phyloP scores from a whole-genome alignment of 2,888 invertebrate species.

The Tetropium fuscum region DNA sequence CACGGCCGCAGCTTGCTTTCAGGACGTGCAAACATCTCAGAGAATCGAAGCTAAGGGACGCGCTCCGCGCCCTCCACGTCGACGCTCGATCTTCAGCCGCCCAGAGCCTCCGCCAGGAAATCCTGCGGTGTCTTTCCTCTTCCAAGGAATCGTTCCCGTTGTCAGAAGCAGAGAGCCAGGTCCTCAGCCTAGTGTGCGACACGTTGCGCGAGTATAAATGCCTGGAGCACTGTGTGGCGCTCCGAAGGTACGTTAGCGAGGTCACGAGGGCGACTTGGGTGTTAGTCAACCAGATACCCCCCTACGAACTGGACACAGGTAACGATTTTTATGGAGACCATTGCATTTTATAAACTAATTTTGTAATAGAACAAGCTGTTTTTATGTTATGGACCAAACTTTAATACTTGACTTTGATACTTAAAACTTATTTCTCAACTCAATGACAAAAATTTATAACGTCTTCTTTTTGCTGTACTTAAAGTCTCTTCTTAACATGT shows the following conservation, averaged over 20 bases:
- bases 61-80: slow-evolving; percentile 69
- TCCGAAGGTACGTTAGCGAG: slow-evolving; percentile 83
- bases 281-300: slow-evolving; percentile 79
- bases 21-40: slow-evolving; percentile 78
- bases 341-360: neutral
- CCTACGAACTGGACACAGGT: slow-evolving; percentile 73
- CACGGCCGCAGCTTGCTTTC: slow-evolving; percentile 74
- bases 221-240: slow-evolving; percentile 80
- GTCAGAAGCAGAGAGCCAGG: slow-evolving; percentile 76
- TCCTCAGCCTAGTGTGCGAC: slow-evolving; percentile 75
- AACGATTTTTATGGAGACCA: neutral
- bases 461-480: too few relatives aligned
- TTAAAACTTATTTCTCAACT: too few relatives aligned
- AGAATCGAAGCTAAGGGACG: slow-evolving; percentile 79
- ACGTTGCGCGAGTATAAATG: slow-evolving; percentile 95
- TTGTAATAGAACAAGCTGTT: neutral
- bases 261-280: slow-evolving; percentile 92
- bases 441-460: too few relatives aligned
- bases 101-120: slow-evolving; percentile 72
- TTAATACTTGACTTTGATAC: neutral
- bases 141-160: slow-evolving; percentile 79
- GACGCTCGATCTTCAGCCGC: slow-evolving; percentile 61
- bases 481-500: too few relatives aligned
- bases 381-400: too few relatives aligned
- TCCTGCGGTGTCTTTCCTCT: slow-evolving; percentile 71